A percentile compares a stretch with the other conserved stretches of the same genome.
Evolutionary conservation across 1,140 invertebrate genomes (phyloP).

Genomic region (Riptortus pedestris): DNA sequence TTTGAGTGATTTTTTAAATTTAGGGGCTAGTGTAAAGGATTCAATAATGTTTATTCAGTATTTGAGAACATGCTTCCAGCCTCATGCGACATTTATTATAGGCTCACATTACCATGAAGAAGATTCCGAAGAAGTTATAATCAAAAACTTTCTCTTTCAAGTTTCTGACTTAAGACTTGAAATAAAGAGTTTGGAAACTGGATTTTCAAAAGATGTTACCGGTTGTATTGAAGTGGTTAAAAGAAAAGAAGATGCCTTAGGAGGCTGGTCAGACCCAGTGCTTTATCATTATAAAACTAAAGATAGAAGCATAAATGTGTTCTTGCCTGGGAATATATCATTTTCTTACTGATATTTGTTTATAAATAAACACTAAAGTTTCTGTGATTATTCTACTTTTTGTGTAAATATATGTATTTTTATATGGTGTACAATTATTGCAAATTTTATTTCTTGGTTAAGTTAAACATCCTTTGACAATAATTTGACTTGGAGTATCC

Average conservation of each 20-base stretch:
- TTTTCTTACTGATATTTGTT: too few species aligned
- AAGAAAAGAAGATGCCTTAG: neutral
- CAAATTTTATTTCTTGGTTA: too few species aligned
- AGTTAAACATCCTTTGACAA: too few species aligned
- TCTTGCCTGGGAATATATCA: slow-evolving; percentile 19
- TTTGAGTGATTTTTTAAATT: slow-evolving; percentile 1
- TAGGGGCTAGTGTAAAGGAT: neutral
- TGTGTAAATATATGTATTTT: too few species aligned
- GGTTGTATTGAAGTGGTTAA: neutral
- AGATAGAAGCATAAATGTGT: slow-evolving; percentile 19
- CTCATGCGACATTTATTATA: neutral
- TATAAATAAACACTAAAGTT: too few species aligned
- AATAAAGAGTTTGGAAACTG: slow-evolving; percentile 4
- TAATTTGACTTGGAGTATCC: too few species aligned
- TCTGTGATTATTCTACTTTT: too few species aligned
- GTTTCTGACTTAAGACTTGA: neutral
- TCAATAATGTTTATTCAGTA: neutral
- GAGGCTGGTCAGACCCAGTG: neutral
- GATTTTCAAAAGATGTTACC: slow-evolving; percentile 13
- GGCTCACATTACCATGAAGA: neutral
- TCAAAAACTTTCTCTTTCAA: neutral
- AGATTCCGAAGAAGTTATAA: neutral
- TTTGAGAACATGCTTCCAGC: neutral
- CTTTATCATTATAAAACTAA: slow-evolving; percentile 16
- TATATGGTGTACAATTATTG: too few species aligned